Evolutionary conservation across 53 echinoderm and acorn worm species (phyloP).

Genomic region (Stichopus horrens): DNA sequence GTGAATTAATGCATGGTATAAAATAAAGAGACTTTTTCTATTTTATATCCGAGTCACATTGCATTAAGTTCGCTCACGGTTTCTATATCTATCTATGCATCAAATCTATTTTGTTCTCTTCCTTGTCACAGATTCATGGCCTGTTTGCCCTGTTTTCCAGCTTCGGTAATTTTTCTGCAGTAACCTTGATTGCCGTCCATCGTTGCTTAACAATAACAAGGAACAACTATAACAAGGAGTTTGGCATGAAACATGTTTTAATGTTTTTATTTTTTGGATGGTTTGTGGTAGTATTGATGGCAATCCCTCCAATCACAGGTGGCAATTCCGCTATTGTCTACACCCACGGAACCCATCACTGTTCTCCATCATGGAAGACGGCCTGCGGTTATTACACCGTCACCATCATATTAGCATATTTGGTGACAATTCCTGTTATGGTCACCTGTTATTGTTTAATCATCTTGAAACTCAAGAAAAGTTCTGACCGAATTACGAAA

Average conservation of each 20-base stretch:
- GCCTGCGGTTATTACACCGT: background rate
- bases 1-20: too few relatives aligned
- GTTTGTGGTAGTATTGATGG: background rate
- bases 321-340: background rate
- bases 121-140: too few relatives aligned
- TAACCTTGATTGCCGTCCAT: background rate
- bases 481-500: background rate
- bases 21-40: too few relatives aligned
- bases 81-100: too few relatives aligned
- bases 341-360: conserved; percentile 26
- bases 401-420: background rate
- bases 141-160: too few relatives aligned
- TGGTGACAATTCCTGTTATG: background rate
- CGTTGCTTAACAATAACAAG: background rate
- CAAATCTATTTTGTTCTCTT: too few relatives aligned
- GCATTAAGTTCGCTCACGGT: too few relatives aligned
- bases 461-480: background rate
- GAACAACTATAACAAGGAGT: background rate
- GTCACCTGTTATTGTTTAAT: background rate
- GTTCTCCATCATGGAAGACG: conserved; percentile 5
- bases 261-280: conserved; percentile 10
- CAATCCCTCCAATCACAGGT: background rate
- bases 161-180: too few relatives aligned
- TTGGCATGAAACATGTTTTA: background rate
- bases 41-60: too few relatives aligned